phyloP scores from a whole-genome alignment of 2,797 vertebrate genomes.

The Morus bassanus region DNA sequence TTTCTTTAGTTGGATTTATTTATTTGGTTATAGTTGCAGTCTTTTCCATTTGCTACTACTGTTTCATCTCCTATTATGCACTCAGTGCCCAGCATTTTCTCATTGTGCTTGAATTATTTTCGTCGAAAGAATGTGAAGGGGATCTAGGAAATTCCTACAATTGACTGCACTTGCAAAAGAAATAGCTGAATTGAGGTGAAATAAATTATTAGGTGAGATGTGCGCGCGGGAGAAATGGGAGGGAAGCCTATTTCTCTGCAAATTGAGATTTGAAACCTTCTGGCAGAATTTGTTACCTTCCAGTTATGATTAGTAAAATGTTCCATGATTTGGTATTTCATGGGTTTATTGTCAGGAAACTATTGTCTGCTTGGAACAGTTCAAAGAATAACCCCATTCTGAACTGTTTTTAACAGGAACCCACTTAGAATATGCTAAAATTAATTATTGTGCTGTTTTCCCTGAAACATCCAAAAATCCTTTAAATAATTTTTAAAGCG shows the following conservation, averaged over 20 bases:
- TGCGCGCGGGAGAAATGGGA: background rate
- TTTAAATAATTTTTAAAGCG: background rate
- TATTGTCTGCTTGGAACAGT: conserved; percentile 9
- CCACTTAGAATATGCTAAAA: background rate
- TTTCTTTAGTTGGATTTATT: background rate
- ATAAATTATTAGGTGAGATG: conserved; percentile 32
- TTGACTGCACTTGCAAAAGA: background rate
- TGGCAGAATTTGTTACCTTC: conserved; percentile 11
- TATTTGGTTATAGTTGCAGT: background rate
- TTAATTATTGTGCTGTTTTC: background rate
- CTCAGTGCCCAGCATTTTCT: background rate
- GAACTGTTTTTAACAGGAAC: background rate
- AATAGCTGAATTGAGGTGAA: background rate
- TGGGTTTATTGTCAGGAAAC: conserved; percentile 47
- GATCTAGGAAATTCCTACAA: background rate
- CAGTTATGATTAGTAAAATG: background rate
- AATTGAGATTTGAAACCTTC: background rate
- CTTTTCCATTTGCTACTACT: background rate
- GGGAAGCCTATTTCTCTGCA: background rate
- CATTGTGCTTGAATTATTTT: background rate
- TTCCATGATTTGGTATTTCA: conserved; percentile 33
- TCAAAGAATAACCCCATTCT: background rate
- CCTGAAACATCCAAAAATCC: background rate
- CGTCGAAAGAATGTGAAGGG: background rate
- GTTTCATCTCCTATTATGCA: background rate